Evolutionary conservation across 2,888 invertebrate species (phyloP).

Genomic region (Hirtodrosophila trivittata): DNA sequence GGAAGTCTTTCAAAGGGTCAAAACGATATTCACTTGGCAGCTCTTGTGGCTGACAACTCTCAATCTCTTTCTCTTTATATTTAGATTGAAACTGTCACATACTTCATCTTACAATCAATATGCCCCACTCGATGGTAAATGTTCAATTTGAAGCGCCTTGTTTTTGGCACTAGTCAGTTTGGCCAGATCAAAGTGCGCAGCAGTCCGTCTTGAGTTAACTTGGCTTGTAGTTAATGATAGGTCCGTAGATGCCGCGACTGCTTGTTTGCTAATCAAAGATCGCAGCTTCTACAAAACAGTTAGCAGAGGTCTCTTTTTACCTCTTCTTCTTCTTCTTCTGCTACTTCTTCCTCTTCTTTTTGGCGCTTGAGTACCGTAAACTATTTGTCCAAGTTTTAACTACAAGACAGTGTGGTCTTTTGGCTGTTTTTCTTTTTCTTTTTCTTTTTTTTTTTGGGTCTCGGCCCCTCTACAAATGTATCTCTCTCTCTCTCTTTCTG

Average conservation of each 20-base stretch:
- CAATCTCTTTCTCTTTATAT: too few relatives aligned
- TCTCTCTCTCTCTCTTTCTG: background rate
- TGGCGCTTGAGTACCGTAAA: conserved; percentile 70
- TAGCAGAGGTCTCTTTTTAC: conserved; percentile 64
- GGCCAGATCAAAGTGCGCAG: conserved; percentile 62
- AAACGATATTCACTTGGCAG: too few relatives aligned
- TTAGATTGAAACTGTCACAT: background rate
- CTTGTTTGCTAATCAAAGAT: conserved; percentile 78
- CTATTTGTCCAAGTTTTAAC: conserved; percentile 73
- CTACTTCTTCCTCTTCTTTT: conserved; percentile 8
- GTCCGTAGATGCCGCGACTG: conserved; percentile 41
- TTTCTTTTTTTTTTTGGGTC: conserved; percentile 1
- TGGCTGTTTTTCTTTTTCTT: conserved; percentile 1
- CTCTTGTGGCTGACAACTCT: too few relatives aligned
- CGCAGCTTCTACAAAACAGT: conserved; percentile 69
- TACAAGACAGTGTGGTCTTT: conserved; percentile 56
- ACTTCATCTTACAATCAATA: background rate
- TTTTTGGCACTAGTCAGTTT: conserved; percentile 49
- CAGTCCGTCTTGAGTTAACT: conserved; percentile 27
- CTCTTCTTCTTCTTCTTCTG: conserved; percentile 12
- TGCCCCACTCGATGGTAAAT: background rate
- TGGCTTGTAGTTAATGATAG: conserved; percentile 67
- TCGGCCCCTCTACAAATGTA: background rate
- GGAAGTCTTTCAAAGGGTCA: too few relatives aligned
- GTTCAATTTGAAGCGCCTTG: conserved; percentile 19